Evolutionary conservation across 2,888 invertebrate genomes (phyloP), one percentile per base, ranked within the genome.

Genomic region (Pinctada fucata): DNA sequence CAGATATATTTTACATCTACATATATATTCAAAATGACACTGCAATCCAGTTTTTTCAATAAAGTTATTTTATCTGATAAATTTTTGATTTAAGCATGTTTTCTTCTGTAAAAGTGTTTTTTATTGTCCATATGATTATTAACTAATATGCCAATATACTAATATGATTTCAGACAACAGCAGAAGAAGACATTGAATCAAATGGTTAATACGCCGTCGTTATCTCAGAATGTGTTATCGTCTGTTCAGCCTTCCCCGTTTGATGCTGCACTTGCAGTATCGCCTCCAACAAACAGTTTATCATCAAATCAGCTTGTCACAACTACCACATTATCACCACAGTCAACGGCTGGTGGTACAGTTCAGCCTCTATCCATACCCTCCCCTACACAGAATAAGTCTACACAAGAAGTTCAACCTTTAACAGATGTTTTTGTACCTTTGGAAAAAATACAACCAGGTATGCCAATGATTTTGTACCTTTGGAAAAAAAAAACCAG

Each of bases 361-460:
- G 31, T 31, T 31, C 31, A 31, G 31, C 31, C 31, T 31, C 31
- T 31, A 31, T 31, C 31, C 31, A 31, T 31, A 31, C 31, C 80
- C n/a, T 51, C 51, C 48, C 13, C 76, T 49, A 67, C 79, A 52
- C 52, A 73, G 10, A 63, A 48, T 72, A 51, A 82, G 50, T 70
- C 77, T 13, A 58, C 75, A 31, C 16, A 49, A 58, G 75, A 78
- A 52, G 91, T 94, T 48, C 94, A 94, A 88, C 93, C 94, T 2
- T 90, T 95, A 80, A 94, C 94, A 2, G 96, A 97, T 90, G 95
- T 97, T 75, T 93, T 94, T 89, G 95, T 97, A 71, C 95, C 95
- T 10, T 92, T 97, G 85, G 95, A 96, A 88, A 95, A 95, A 86
- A 95, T 97, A 72, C 95, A 95, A 88, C 96, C 97, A 63, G 95